These are phyloP conservation scores for Platynereis dumerilii DNA, from an alignment of 2,888 invertebrate species.

Conservation along the genomic window DNA sequence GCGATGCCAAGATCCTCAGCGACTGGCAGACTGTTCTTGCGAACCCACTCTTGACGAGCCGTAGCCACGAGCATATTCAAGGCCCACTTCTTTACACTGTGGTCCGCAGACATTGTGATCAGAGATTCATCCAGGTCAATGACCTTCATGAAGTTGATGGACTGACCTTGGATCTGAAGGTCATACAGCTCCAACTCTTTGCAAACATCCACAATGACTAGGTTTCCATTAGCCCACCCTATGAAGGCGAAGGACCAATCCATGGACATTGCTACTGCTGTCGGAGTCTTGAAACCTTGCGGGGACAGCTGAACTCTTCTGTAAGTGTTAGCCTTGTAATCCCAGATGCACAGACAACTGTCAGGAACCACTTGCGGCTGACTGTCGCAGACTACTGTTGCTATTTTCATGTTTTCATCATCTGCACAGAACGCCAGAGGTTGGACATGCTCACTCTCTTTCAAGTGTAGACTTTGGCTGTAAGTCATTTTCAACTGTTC, in stretches of 20 bases:
- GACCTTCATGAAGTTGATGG: constrained; percentile 17
- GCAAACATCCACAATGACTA: constrained; percentile 22
- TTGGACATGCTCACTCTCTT: not conserved
- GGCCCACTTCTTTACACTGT: not conserved
- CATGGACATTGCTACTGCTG: not conserved
- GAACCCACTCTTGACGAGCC: not conserved
- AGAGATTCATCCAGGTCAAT: constrained; percentile 11
- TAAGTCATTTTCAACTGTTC: not conserved
- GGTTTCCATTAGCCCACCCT: constrained; percentile 17
- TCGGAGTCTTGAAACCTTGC: not conserved
- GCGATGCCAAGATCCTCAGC: not conserved
- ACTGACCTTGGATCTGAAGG: constrained; percentile 25
- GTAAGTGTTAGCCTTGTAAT: not conserved
- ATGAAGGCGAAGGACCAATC: not conserved
- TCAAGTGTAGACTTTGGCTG: not conserved
- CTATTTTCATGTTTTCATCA: not conserved
- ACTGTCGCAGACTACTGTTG: not conserved
- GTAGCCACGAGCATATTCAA: not conserved
- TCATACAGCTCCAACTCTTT: not conserved
- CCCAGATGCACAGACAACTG: constrained; percentile 1
- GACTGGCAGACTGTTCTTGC: not conserved
- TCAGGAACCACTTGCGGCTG: not conserved
- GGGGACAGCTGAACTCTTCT: not conserved
- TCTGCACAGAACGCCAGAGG: not conserved
- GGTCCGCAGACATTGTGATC: constrained; percentile 15